Evolutionary conservation across 2,888 invertebrate species (phyloP).

Genomic region (Laothoe populi): DNA sequence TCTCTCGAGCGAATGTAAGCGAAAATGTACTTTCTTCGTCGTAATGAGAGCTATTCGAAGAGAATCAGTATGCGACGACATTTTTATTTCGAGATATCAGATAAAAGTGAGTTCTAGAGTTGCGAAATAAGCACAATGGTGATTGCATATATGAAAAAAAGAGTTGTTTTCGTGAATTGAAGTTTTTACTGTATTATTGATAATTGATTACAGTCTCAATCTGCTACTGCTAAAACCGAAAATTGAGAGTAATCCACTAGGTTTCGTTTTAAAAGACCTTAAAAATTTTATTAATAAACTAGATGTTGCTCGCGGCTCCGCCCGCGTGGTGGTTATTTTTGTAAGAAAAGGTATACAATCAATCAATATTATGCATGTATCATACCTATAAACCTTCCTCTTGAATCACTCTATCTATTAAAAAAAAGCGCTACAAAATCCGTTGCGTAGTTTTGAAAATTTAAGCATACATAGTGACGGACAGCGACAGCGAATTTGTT

Average conservation of each 20-base stretch:
- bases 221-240: neutral
- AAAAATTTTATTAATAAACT: no score
- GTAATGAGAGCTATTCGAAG: constrained; percentile 14
- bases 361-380: no score
- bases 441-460: no score
- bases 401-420: no score
- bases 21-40: constrained; percentile 9
- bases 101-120: neutral
- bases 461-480: no score
- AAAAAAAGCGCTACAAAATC: no score
- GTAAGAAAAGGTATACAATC: no score
- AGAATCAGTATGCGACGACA: constrained; percentile 1
- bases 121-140: neutral
- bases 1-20: constrained; percentile 27
- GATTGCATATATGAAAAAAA: neutral
- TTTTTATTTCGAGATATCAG: neutral
- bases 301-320: neutral
- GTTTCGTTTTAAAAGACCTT: no score
- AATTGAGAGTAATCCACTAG: no score
- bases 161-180: neutral
- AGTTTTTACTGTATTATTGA: neutral
- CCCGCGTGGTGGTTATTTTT: no score
- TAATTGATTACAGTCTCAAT: neutral
- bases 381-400: no score
- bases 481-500: no score